Base-by-base conservation (phyloP, 2,113 vertebrate species). In the Prinia subflava region DNA sequence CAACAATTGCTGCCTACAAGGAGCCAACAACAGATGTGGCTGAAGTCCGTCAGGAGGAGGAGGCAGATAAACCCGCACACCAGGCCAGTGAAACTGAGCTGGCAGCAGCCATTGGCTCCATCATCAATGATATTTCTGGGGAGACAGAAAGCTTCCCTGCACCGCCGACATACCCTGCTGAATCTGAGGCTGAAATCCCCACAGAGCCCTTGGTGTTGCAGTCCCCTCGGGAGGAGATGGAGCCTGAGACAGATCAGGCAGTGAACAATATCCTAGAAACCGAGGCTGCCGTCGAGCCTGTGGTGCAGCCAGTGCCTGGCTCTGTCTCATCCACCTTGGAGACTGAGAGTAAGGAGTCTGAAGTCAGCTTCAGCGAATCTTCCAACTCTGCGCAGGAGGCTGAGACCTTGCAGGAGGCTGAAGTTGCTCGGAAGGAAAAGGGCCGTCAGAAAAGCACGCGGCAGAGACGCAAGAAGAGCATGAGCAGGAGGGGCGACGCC, bases 101-200 rank as follows among this genome's bases (percentile, higher is more conserved):
- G 92, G 99, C 99, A 9, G 99, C 99, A 1, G 99, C 99, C 75
- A 99, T 99, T 3, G 99, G 99, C 80, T 99, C 99, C 78, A 99
- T 99, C 95, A 99, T 99, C 50, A 99, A 98, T 41, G 99, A 99
- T 92, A 98, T 98, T 73, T 98, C 98, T 75, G 98, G 97, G 63
- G 99, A 99, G 96, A 90, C 98, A 1, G 99, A 99, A 94, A 97
- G 90, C 85, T 99, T 99, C 87, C 97, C 99, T 31, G 96, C 98
- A 22, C 83, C 98, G 13, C 94, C 97, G 2, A 96, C 98, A 10
- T 97, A 98, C 79, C 97, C 98, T 0, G 42, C 97, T 2, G 98
- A 98, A 19, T 91, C 98, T 0, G 98, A 97, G 56, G 21, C 97
- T 2, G 97, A 96, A 30, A 97, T 94, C n/a, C 97, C 95, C 11